A percentile compares a stretch with the other conserved stretches of the same genome.
Conservation (phyloP, 2,888 invertebrate species). For the Caenorhabditis zanzibari region DNA sequence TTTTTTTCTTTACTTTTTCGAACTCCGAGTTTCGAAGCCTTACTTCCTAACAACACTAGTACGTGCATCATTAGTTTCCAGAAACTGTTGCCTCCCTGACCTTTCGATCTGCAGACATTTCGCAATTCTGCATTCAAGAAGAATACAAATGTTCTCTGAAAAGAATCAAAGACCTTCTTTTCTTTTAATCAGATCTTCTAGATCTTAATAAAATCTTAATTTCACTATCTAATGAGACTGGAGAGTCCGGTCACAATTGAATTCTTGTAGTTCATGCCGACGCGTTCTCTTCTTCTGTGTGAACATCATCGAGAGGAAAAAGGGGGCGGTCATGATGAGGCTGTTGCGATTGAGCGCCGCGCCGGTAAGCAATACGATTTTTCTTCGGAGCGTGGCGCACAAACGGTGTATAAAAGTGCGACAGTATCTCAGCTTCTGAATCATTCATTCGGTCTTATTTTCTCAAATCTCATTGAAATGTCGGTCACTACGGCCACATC, state of each 20-base stretch:
- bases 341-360: slow-evolving; percentile 56
- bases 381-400: slow-evolving; percentile 42
- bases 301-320: slow-evolving; percentile 37
- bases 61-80: background rate
- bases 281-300: slow-evolving; percentile 15
- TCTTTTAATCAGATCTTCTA: slow-evolving; percentile 2
- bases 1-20: background rate
- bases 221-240: slow-evolving; percentile 27
- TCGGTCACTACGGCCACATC: slow-evolving; percentile 79
- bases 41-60: too few relatives aligned
- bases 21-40: background rate
- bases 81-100: background rate
- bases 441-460: slow-evolving; percentile 33
- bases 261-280: slow-evolving; percentile 6
- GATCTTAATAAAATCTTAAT: slow-evolving; percentile 26
- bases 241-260: slow-evolving; percentile 3
- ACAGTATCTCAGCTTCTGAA: slow-evolving; percentile 38
- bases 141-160: background rate
- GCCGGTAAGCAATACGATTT: slow-evolving; percentile 65
- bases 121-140: too few relatives aligned
- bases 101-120: slow-evolving; percentile 20
- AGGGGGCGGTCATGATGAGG: slow-evolving; percentile 24
- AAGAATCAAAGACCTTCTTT: slow-evolving; percentile 25
- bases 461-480: slow-evolving; percentile 62
- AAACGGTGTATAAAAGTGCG: slow-evolving; percentile 58